Evolutionary conservation across 2,888 invertebrate genomes (phyloP).

Genomic region (Dromius quadrimaculatus): DNA sequence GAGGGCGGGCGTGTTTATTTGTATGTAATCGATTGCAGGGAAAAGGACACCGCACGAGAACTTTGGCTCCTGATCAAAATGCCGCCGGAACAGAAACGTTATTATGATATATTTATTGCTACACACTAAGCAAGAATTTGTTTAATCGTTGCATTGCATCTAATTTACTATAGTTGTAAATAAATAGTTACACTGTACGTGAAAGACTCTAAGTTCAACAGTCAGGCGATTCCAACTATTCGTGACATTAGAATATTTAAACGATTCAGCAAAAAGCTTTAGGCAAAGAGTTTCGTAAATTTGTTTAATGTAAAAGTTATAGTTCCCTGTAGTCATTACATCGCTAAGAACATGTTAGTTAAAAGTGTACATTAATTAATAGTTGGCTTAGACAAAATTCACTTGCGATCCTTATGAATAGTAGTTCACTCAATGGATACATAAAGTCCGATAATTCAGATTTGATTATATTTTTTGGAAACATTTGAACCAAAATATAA

Average conservation of each 20-base stretch:
- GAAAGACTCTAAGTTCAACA: background rate
- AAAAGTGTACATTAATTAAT: no score
- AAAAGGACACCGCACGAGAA: constrained; percentile 40
- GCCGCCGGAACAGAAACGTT: constrained; percentile 6
- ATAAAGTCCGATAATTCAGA: no score
- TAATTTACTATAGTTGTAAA: constrained; percentile 18
- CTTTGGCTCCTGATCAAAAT: background rate
- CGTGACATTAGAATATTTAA: background rate
- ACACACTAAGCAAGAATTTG: constrained; percentile 20
- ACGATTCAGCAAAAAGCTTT: no score
- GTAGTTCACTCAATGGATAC: no score
- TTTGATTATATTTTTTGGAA: no score
- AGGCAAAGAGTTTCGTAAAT: no score
- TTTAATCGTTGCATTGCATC: constrained; percentile 21
- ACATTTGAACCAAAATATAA: no score
- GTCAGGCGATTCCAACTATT: background rate
- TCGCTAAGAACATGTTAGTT: no score
- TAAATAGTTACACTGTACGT: background rate
- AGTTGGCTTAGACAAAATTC: no score
- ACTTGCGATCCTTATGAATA: no score
- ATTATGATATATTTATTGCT: constrained; percentile 22
- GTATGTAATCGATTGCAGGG: constrained; percentile 41
- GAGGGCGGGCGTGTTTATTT: constrained; percentile 46
- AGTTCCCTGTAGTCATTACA: no score
- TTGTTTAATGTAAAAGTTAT: no score